These are phyloP conservation scores for Apamea crenata DNA, from an alignment of 2,888 invertebrate species.

Conservation along the genomic window DNA sequence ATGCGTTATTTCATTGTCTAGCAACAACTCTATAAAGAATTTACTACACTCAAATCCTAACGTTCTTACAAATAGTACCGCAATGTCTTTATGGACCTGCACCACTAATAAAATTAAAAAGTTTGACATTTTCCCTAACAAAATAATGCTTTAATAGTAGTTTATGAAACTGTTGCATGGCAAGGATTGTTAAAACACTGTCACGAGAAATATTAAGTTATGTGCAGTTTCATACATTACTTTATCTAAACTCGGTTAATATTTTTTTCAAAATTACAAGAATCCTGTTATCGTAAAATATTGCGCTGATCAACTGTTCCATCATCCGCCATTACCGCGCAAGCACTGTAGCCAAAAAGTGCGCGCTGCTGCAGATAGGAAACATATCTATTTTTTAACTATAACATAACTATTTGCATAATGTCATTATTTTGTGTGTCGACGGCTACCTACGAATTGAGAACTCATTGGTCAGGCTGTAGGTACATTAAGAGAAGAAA, in stretches of 20 bases:
- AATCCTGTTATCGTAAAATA: background rate
- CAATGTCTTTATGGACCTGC: background rate
- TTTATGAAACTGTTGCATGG: background rate
- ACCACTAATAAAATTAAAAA: background rate
- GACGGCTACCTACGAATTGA: background rate
- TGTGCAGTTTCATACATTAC: background rate
- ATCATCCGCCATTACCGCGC: background rate
- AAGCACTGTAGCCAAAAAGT: background rate
- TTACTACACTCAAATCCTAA: background rate
- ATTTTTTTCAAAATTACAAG: background rate
- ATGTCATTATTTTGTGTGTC: background rate
- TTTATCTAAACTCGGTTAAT: background rate
- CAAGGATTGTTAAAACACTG: background rate
- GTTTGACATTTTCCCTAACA: background rate
- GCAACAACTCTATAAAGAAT: background rate
- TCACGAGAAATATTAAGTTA: background rate
- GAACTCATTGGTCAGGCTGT: background rate
- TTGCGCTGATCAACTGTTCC: background rate
- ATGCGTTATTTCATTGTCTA: background rate
- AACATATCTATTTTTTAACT: background rate
- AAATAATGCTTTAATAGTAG: background rate
- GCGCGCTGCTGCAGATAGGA: background rate
- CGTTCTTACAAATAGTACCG: background rate
- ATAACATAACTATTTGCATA: background rate
- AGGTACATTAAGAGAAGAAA: background rate